Percentiles rank a stretch among this genome's conserved stretches.
Conservation (phyloP, 2,797 vertebrate genomes). For the Serranus cabrilla region DNA sequence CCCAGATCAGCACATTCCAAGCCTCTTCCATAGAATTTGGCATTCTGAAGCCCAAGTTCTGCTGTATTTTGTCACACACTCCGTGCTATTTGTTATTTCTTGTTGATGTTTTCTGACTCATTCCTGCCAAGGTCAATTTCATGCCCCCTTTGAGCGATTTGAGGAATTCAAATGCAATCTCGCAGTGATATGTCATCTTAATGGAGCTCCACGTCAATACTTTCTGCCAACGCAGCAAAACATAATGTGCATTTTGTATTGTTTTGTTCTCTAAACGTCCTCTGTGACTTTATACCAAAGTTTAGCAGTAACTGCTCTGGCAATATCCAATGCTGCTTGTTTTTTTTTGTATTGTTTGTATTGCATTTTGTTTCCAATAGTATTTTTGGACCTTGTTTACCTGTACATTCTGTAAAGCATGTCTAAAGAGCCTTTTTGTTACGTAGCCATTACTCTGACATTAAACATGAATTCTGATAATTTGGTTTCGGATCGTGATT, state of each 20-base stretch:
- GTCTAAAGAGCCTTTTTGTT: slow-evolving; percentile 84
- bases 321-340: slow-evolving; percentile 82
- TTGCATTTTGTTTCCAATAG: slow-evolving; percentile 48
- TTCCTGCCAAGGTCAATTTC: slow-evolving; percentile 13
- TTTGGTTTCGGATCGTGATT: slow-evolving; percentile 13
- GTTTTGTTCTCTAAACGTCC: slow-evolving; percentile 56
- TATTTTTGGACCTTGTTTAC: slow-evolving; percentile 75
- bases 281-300: slow-evolving; percentile 85
- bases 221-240: slow-evolving; percentile 34
- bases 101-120: slow-evolving; percentile 7
- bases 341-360: slow-evolving; percentile 64
- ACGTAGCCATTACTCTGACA: slow-evolving; percentile 83
- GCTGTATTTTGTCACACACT: slow-evolving; percentile 1
- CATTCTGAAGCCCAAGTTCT: neutral
- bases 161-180: slow-evolving; percentile 14
- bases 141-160: slow-evolving; percentile 9
- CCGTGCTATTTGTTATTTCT: slow-evolving; percentile 3
- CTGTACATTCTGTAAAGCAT: slow-evolving; percentile 90
- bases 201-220: slow-evolving; percentile 24
- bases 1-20: slow-evolving; percentile 32
- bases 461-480: slow-evolving; percentile 81
- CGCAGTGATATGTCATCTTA: slow-evolving; percentile 15
- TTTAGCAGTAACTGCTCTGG: slow-evolving; percentile 80
- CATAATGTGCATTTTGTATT: slow-evolving; percentile 51
- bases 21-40: slow-evolving; percentile 4